A percentile compares a stretch with the other conserved stretches of the same genome.
Conservation (phyloP, 53 echinoderm and acorn worm species). For the Stichopus horrens region DNA sequence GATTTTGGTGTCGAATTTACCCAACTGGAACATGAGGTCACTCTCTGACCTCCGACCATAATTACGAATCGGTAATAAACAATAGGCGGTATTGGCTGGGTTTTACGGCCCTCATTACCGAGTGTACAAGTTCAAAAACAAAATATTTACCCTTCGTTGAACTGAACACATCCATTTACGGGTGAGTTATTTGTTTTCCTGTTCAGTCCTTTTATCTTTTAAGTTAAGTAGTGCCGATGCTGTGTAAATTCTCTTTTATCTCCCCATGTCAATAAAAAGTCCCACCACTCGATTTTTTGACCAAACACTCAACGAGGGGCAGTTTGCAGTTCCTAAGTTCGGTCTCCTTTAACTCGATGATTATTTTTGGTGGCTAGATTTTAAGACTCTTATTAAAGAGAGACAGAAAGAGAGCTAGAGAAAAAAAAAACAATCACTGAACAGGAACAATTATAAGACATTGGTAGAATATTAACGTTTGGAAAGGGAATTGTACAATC, state of each 20-base stretch:
- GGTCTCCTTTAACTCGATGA: not conserved
- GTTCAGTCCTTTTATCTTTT: not conserved
- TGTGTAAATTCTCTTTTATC: constrained; percentile 2
- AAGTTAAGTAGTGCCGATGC: not conserved
- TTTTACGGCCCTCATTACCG: too few species aligned
- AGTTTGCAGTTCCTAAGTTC: not conserved
- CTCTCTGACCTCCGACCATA: too few species aligned
- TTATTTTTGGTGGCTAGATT: not conserved
- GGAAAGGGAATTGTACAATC: too few species aligned
- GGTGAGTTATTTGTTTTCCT: not conserved
- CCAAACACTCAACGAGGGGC: constrained; percentile 5
- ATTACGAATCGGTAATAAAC: too few species aligned
- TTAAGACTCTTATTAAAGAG: constrained; percentile 10
- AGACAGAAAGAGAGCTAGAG: not conserved
- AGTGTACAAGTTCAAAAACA: not conserved
- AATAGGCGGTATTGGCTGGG: too few species aligned
- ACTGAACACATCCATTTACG: not conserved
- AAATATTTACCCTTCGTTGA: not conserved
- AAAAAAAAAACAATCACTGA: too few species aligned
- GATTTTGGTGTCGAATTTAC: too few species aligned
- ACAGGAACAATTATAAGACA: too few species aligned
- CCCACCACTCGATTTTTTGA: not conserved
- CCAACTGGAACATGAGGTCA: too few species aligned
- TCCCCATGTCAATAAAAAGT: not conserved
- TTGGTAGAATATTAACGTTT: too few species aligned